Evolutionary conservation across 2,888 invertebrate genomes (phyloP).

Genomic region (Limnephilus lunatus): DNA sequence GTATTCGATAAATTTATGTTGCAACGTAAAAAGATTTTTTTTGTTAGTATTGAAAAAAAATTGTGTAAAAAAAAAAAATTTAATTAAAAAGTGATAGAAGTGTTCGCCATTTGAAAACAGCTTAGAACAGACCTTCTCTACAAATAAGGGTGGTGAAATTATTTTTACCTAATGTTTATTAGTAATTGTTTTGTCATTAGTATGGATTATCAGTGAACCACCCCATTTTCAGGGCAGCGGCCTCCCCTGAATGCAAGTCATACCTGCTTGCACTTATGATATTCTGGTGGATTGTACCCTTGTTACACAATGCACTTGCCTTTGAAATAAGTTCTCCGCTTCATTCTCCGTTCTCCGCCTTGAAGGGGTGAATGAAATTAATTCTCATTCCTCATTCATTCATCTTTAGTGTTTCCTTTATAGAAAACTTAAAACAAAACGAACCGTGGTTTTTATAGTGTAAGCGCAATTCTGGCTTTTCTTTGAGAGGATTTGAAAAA

Average conservation of each 20-base stretch:
- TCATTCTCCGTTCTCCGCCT: neutral
- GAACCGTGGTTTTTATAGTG: slow-evolving; percentile 27
- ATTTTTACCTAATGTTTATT: too few relatives aligned
- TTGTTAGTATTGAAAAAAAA: too few relatives aligned
- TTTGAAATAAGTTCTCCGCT: slow-evolving; percentile 46
- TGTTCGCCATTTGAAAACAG: too few relatives aligned
- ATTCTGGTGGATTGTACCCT: slow-evolving; percentile 24
- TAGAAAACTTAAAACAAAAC: slow-evolving; percentile 44
- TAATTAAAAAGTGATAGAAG: too few relatives aligned
- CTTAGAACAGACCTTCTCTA: too few relatives aligned
- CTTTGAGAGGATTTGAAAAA: slow-evolving; percentile 29
- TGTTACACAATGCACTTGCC: slow-evolving; percentile 53
- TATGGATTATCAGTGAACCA: too few relatives aligned
- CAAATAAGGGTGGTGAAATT: too few relatives aligned
- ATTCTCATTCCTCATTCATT: slow-evolving; percentile 61
- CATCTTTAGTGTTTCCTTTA: slow-evolving; percentile 53
- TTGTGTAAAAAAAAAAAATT: too few relatives aligned
- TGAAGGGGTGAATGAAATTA: slow-evolving; percentile 59
- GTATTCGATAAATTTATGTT: too few relatives aligned
- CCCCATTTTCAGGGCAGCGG: too few relatives aligned
- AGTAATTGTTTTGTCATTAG: too few relatives aligned
- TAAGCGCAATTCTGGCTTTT: slow-evolving; percentile 35
- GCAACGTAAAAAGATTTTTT: too few relatives aligned
- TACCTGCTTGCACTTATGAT: slow-evolving; percentile 52
- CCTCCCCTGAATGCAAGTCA: slow-evolving; percentile 44